phyloP scores from a whole-genome alignment of 2,888 invertebrate species.

The Drosophila robusta region DNA sequence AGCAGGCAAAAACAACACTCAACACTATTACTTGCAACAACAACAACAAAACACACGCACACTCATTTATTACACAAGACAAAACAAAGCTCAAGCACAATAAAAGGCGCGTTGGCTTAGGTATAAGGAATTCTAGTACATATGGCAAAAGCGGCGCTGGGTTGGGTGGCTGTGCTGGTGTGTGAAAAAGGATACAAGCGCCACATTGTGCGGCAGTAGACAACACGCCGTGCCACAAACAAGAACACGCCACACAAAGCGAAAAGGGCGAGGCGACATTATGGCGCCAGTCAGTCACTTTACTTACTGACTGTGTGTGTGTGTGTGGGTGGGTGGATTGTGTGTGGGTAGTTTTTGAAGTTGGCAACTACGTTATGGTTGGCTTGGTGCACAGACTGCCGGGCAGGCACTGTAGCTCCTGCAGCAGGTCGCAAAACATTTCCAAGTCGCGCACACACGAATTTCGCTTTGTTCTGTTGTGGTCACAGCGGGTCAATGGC shows the following conservation, averaged over 20 bases:
- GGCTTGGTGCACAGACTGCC: constrained; percentile 6
- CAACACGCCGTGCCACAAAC: constrained; percentile 39
- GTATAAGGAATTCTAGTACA: constrained; percentile 45
- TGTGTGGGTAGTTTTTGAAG: constrained; percentile 26
- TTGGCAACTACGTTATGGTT: constrained; percentile 20
- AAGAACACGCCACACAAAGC: constrained; percentile 31
- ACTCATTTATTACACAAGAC: constrained; percentile 29
- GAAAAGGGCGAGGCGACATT: constrained; percentile 69
- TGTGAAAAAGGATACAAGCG: constrained; percentile 48
- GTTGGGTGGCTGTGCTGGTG: constrained; percentile 19
- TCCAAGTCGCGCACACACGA: constrained; percentile 33
- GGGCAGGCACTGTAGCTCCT: constrained; percentile 19
- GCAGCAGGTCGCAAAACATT: constrained; percentile 38
- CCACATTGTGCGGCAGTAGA: constrained; percentile 50
- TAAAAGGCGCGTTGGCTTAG: constrained; percentile 71
- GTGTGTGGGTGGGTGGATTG: neutral
- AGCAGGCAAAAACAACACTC: constrained; percentile 39
- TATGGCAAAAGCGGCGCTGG: constrained; percentile 27
- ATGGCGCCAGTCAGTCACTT: constrained; percentile 79
- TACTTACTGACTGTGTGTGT: constrained; percentile 12
- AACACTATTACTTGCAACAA: constrained; percentile 47
- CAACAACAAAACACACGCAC: constrained; percentile 16
- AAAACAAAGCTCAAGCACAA: constrained; percentile 47
- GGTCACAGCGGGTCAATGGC: constrained; percentile 65
- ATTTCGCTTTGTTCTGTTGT: constrained; percentile 46